Base-by-base conservation (phyloP, 2,888 invertebrate genomes). In the Ischnura elegans region DNA sequence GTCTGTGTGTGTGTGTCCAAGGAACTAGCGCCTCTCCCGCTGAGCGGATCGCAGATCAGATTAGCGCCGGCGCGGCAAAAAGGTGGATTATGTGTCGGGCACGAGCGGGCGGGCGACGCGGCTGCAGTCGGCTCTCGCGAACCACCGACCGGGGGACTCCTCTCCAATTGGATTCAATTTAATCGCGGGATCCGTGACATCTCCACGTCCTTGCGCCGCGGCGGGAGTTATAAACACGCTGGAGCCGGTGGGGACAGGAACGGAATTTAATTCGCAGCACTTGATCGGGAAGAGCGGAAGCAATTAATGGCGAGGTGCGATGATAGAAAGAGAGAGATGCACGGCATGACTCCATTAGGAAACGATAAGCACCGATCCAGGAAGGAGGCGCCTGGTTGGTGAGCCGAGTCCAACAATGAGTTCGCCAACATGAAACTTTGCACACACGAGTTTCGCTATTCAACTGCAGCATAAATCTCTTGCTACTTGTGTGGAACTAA, bases 1-100 rank as follows among this genome's bases (percentile, higher is more conserved):
- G 36, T 36, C 29, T 13, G 76, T 10, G 76, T 36, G 76, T 76
- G 76, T 76, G 76, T 76, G 29, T 25, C 36, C 0, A 76, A 76
- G 76, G 76, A 76, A 76, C 76, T 76, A 76, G 76, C 29, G 76
- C 29, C 76, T 76, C 36, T 4, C 51, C 19, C 51, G 16, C 51
- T 1, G 19, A 19, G n/a, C 19, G 55, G 55, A 19, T 13, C 25
- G 36, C 29, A 36, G 29, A 3, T 29, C 29, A 36, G 76, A 76
- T 76, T 76, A 76, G 76, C 76, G 76, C 76, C 76, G 76, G 76
- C 76, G 76, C 76, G 76, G 36, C 76, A 76, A 76, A 51, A 76
- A 76, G 76, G 29, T 76, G 76, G 76, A 76, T 76, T 76, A 76
- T 76, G 76, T 36, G 76, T 36, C 76, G 76, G 13, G 76, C 76